Percentiles rank a stretch among this genome's conserved stretches.
phyloP scores from a whole-genome alignment of 30 jellyfish, hydroid and myxozoan species.

The Mastigias papua region DNA sequence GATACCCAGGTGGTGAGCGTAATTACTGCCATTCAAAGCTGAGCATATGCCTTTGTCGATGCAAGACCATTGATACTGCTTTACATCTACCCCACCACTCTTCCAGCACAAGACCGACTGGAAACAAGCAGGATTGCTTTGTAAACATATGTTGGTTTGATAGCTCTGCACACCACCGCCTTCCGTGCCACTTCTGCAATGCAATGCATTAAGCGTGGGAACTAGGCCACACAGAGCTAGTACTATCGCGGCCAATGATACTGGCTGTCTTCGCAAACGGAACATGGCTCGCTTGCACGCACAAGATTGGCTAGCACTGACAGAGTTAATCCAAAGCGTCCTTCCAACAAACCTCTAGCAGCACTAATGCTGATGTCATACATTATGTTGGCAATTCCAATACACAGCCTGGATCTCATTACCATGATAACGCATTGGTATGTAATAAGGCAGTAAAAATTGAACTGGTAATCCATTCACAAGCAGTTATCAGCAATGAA shows the following conservation, averaged over 20 bases:
- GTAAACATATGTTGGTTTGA: not conserved
- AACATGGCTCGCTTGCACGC: not conserved
- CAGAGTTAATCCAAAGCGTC: too few relatives aligned
- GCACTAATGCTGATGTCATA: too few relatives aligned
- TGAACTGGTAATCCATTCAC: too few relatives aligned
- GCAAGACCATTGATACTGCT: not conserved
- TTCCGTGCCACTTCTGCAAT: not conserved
- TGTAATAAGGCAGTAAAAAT: too few relatives aligned
- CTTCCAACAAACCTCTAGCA: too few relatives aligned
- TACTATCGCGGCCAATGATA: not conserved
- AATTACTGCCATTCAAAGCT: not conserved
- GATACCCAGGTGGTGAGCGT: too few relatives aligned
- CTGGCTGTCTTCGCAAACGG: not conserved
- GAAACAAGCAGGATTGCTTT: not conserved
- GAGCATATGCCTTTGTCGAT: not conserved
- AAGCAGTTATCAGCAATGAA: too few relatives aligned
- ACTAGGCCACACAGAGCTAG: not conserved
- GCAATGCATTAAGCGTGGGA: not conserved
- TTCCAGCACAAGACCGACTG: not conserved
- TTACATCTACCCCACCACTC: not conserved
- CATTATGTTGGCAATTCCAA: too few relatives aligned
- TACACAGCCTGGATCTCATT: too few relatives aligned
- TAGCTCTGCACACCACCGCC: not conserved
- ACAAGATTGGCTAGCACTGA: not conserved
- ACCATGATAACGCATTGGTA: too few relatives aligned